These are phyloP conservation scores for Mormyrus lacerda DNA, from an alignment of 2,113 vertebrate genomes.

Conservation along the genomic window DNA sequence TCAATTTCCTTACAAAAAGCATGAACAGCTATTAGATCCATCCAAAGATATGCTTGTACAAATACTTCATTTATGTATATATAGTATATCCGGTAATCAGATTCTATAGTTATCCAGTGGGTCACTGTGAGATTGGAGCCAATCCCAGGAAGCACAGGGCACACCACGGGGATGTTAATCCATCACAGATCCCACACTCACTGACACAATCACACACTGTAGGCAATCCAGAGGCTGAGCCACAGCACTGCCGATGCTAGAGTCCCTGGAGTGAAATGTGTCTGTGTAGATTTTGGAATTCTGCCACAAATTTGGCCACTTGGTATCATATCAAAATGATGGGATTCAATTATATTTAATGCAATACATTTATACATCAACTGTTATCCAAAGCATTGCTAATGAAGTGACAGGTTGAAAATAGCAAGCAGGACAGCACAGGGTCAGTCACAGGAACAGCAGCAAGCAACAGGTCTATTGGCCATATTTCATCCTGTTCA, in stretches of 20 bases:
- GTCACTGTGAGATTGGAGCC: neutral
- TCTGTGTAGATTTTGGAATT: neutral
- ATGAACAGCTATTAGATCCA: too few species aligned
- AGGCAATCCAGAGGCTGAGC: neutral
- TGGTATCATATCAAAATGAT: neutral
- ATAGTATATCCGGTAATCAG: neutral
- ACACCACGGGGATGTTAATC: neutral
- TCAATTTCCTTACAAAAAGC: too few species aligned
- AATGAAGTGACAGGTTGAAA: neutral
- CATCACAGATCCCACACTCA: neutral
- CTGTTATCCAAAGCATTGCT: neutral
- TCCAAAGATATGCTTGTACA: neutral
- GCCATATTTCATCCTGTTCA: neutral
- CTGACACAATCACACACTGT: neutral
- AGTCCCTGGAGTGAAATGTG: neutral
- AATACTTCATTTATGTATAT: neutral
- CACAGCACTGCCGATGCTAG: neutral
- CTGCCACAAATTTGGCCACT: neutral
- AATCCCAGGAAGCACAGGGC: neutral
- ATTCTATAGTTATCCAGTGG: neutral
- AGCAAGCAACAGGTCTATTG: too few species aligned
- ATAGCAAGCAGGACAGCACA: neutral
- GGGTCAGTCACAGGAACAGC: too few species aligned
- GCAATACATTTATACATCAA: neutral
- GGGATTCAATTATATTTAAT: neutral